phyloP scores from a whole-genome alignment of 2,888 invertebrate species.

The Oligia strigilis region DNA sequence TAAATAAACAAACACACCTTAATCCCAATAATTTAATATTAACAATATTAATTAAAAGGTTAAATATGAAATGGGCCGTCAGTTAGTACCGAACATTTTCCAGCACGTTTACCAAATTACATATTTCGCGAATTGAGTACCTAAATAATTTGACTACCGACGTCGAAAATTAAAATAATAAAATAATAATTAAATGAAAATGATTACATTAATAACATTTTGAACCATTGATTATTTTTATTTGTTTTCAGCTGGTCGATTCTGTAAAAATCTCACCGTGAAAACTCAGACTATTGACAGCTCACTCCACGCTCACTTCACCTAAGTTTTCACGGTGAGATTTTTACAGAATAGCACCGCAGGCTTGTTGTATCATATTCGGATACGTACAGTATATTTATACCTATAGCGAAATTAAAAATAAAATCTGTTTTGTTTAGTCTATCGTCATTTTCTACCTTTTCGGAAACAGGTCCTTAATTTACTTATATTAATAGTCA shows the following conservation, averaged over 20 bases:
- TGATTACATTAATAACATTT: neutral
- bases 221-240: neutral
- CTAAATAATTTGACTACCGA: slow-evolving; percentile 26
- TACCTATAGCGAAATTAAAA: too few species aligned
- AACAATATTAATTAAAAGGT: neutral
- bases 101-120: neutral
- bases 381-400: too few species aligned
- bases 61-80: neutral
- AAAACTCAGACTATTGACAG: too few species aligned
- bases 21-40: neutral
- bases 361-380: neutral
- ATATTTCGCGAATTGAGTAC: neutral
- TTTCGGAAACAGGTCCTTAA: too few species aligned
- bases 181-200: slow-evolving; percentile 9
- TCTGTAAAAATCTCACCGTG: too few species aligned
- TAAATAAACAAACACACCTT: neutral
- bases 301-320: too few species aligned
- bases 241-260: neutral
- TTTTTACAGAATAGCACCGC: too few species aligned
- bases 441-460: too few species aligned
- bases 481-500: too few species aligned
- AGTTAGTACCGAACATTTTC: neutral
- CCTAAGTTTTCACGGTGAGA: too few species aligned
- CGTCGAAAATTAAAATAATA: neutral
- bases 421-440: too few species aligned